Percentiles rank a stretch among this genome's conserved stretches.
phyloP scores from a whole-genome alignment of 2,797 vertebrate species.

The Borostomias antarcticus region DNA sequence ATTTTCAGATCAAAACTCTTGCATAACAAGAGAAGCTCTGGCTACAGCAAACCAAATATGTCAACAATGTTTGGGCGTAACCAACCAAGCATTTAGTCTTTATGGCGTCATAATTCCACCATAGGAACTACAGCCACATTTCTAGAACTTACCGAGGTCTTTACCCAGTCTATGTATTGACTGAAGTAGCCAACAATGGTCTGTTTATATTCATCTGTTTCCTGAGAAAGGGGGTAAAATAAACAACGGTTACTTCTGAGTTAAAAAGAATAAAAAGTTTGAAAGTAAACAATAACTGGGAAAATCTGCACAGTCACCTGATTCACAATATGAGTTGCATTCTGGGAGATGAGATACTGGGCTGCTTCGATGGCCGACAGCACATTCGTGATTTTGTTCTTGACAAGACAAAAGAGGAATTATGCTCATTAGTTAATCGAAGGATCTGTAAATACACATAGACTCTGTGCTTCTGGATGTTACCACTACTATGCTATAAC shows the following conservation, averaged over 20 bases:
- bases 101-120: background rate
- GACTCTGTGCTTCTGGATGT: background rate
- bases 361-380: slow-evolving; percentile 79
- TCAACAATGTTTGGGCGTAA: background rate
- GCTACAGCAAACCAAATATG: background rate
- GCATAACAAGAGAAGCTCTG: background rate
- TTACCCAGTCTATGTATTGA: slow-evolving; percentile 89
- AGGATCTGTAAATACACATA: too few relatives aligned
- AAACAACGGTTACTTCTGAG: background rate
- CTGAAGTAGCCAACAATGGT: slow-evolving; percentile 86
- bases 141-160: slow-evolving; percentile 86
- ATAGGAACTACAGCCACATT: background rate
- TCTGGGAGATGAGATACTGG: slow-evolving; percentile 85
- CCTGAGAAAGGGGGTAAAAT: slow-evolving; percentile 72
- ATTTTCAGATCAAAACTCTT: background rate
- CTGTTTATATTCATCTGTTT: slow-evolving; percentile 81
- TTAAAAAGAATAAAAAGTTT: background rate
- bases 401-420: slow-evolving; percentile 23
- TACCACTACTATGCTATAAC: background rate
- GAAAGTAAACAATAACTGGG: background rate
- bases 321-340: slow-evolving; percentile 78
- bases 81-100: background rate
- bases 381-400: slow-evolving; percentile 82
- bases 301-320: slow-evolving; percentile 67
- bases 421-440: background rate